phyloP scores from a whole-genome alignment of 2,888 invertebrate species.

The Plusia festucae region DNA sequence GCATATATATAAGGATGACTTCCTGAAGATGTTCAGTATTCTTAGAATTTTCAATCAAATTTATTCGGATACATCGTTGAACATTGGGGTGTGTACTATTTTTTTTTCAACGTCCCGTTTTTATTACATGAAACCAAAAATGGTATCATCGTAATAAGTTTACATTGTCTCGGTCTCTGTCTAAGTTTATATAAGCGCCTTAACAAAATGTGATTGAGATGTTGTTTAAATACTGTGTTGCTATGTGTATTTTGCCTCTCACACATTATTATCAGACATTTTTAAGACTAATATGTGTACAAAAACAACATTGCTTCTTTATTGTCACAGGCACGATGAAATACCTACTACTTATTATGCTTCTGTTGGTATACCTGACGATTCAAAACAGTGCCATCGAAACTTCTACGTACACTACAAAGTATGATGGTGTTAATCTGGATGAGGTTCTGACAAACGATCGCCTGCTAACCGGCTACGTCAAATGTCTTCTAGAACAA shows the following conservation, averaged over 20 bases:
- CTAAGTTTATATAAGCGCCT: too few relatives aligned
- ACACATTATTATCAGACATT: too few relatives aligned
- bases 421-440: constrained; percentile 92
- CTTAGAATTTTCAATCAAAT: too few relatives aligned
- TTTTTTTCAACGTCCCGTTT: too few relatives aligned
- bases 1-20: constrained; percentile 36
- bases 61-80: too few relatives aligned
- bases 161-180: too few relatives aligned
- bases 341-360: constrained; percentile 28
- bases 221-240: background rate
- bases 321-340: constrained; percentile 53
- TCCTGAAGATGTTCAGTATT: constrained; percentile 24
- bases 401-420: constrained; percentile 89
- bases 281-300: too few relatives aligned
- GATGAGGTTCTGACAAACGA: constrained; percentile 92
- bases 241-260: background rate
- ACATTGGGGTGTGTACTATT: too few relatives aligned
- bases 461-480: constrained; percentile 91
- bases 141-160: too few relatives aligned
- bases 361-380: constrained; percentile 51
- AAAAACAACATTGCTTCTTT: background rate
- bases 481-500: constrained; percentile 91
- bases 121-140: too few relatives aligned
- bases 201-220: background rate
- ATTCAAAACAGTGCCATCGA: constrained; percentile 52